Evolutionary conservation across 2,797 vertebrate species (phyloP).

Genomic region (Xenops minutus): DNA sequence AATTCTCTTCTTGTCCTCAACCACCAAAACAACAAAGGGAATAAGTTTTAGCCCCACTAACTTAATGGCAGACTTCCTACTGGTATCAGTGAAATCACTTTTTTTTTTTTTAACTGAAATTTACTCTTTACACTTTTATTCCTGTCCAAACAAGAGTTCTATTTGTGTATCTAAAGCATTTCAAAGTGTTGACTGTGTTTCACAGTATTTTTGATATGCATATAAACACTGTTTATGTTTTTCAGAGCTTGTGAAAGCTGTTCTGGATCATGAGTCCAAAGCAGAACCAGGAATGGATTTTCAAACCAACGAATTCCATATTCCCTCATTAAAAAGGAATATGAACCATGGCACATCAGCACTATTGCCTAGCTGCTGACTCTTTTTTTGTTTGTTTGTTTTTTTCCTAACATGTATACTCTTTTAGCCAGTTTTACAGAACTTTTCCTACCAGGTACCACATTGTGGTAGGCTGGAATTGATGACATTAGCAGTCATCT

Average conservation of each 20-base stretch:
- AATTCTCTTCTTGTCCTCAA: neutral
- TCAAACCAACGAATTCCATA: neutral
- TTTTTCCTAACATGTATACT: neutral
- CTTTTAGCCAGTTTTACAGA: neutral
- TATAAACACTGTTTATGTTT: neutral
- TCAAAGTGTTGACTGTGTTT: neutral
- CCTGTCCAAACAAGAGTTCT: neutral
- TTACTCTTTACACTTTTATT: neutral
- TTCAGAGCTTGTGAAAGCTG: neutral
- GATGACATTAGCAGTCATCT: neutral
- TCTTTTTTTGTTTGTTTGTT: accelerated
- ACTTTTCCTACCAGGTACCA: neutral
- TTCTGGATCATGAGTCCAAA: neutral
- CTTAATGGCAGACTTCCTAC: neutral
- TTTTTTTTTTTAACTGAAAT: neutral
- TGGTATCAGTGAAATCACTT: neutral
- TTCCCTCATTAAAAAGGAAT: neutral
- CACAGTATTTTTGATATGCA: neutral
- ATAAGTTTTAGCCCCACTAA: neutral
- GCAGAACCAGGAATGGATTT: neutral
- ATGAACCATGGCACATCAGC: neutral
- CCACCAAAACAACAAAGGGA: neutral
- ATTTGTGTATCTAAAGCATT: neutral
- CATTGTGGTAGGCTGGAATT: neutral
- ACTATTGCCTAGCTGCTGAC: neutral